Percentiles rank a stretch among this genome's conserved stretches.
Evolutionary conservation across 2,888 invertebrate genomes (phyloP).

Genomic region (Tinea pellionella): DNA sequence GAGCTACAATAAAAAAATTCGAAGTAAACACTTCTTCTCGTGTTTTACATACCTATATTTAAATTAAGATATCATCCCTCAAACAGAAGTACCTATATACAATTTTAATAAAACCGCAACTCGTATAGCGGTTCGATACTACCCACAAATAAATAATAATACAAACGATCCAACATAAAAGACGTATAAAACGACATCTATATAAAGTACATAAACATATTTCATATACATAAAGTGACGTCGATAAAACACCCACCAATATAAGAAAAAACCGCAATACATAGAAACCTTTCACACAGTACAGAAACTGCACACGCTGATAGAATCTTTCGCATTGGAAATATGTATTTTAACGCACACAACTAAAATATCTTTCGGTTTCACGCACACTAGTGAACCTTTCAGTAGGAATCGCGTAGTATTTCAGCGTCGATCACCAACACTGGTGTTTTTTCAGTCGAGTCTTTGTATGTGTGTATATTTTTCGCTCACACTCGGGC

Average conservation of each 20-base stretch:
- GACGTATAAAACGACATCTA: constrained; percentile 28
- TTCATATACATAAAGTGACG: constrained; percentile 57
- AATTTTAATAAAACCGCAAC: constrained; percentile 3
- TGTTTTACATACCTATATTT: no score
- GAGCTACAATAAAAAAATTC: no score
- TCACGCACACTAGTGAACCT: constrained; percentile 13
- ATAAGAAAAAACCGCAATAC: constrained; percentile 14
- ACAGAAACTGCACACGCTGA: constrained; percentile 26
- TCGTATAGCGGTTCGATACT: background rate
- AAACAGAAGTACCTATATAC: no score
- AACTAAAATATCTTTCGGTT: constrained; percentile 43
- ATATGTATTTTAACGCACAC: constrained; percentile 49
- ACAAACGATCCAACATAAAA: constrained; percentile 10
- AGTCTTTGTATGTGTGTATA: constrained; percentile 26
- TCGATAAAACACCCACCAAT: constrained; percentile 17
- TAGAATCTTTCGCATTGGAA: constrained; percentile 36
- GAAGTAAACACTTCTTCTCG: no score
- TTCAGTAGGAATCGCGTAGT: constrained; percentile 16
- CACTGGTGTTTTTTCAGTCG: constrained; percentile 39
- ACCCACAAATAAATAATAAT: constrained; percentile 16
- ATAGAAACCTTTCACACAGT: constrained; percentile 8
- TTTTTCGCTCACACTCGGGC: constrained; percentile 23
- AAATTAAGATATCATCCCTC: no score
- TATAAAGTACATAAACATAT: constrained; percentile 50
- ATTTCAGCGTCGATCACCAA: constrained; percentile 32